Conservation (phyloP, 2,888 invertebrate species). For the Cacoxenus indagator region DNA sequence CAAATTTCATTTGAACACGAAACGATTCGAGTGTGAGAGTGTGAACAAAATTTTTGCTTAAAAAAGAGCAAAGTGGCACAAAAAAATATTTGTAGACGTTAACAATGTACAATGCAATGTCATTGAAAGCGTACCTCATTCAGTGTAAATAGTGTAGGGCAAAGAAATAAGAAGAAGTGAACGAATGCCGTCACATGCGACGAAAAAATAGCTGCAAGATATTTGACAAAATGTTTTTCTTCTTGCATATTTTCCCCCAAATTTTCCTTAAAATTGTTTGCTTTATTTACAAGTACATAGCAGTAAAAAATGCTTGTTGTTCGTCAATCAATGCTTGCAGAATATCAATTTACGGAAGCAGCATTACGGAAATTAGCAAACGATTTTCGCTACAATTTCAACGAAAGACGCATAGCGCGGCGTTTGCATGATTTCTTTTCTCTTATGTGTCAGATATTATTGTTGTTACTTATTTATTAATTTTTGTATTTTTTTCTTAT, state of each 20-base stretch:
- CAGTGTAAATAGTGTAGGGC: not conserved
- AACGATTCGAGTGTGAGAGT: too few relatives aligned
- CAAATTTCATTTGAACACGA: too few relatives aligned
- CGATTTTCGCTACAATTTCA: slow-evolving; percentile 38
- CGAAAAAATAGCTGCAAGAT: slow-evolving; percentile 26
- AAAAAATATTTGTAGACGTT: too few relatives aligned
- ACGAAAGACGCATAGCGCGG: slow-evolving; percentile 31
- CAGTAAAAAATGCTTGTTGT: too few relatives aligned
- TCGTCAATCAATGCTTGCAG: too few relatives aligned
- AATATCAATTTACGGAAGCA: not conserved
- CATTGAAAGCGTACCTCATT: too few relatives aligned
- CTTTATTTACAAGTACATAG: too few relatives aligned
- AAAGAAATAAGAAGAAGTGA: not conserved
- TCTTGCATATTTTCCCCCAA: slow-evolving; percentile 28
- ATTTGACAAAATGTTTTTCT: not conserved
- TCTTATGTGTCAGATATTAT: not conserved
- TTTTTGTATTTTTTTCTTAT: slow-evolving; percentile 30
- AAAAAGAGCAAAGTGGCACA: too few relatives aligned
- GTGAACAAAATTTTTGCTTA: too few relatives aligned
- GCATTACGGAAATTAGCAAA: slow-evolving; percentile 57
- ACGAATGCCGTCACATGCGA: not conserved
- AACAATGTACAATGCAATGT: too few relatives aligned
- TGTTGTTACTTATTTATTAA: slow-evolving; percentile 28
- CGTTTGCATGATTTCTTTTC: slow-evolving; percentile 47
- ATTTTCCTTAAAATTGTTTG: too few relatives aligned